Evolutionary conservation across 2,113 vertebrate species (phyloP), one percentile per base, ranked within the genome.

Genomic region (Dolichallabes microphthalmus): DNA sequence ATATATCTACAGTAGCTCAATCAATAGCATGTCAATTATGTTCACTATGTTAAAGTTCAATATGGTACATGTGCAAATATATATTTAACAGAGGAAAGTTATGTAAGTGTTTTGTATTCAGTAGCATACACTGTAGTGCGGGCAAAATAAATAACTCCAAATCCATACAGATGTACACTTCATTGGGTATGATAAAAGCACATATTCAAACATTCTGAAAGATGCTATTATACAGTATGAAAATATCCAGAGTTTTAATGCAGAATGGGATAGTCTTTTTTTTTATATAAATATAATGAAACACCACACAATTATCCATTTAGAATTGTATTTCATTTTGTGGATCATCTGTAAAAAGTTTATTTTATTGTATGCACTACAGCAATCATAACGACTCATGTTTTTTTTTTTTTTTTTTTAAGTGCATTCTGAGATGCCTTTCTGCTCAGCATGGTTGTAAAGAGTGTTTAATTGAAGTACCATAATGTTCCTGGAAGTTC

Each of bases 41-140:
- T 7, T 7, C 22, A 22, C 39, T 63, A 13, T 90, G 17, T 66
- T 74, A 35, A 74, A 57, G 30, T 66, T 32, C 30, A 58, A 45
- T 39, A 75, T 74, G 57, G 45, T 83, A 71, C 68, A 83, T 20
- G 7, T 75, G 35, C 50, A 83, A 83, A 60, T 83, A 58, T 68
- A 30, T 17, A 60, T 60, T 58, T 73, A 60, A 73, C 14, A 45
- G 69, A 74, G 22, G 39, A 52, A 74, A 52, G 10, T 3, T 12
- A 39, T 45, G 17, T 14, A 25, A 39, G 68, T 69, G 4, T 15
- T 73, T 71, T 4, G 39, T 50, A n/a, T 13, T 50, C 11, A n/a
- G 5, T 74, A 25, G 17, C 9, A 71, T 11, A 39, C 32, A 39
- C 17, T 10, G 39, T 20, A 39, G 10, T 25, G 69, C 39, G 2